Evolutionary conservation across 2,888 invertebrate genomes (phyloP), one percentile per base, ranked within the genome.

Genomic region (Pherbina coryleti): DNA sequence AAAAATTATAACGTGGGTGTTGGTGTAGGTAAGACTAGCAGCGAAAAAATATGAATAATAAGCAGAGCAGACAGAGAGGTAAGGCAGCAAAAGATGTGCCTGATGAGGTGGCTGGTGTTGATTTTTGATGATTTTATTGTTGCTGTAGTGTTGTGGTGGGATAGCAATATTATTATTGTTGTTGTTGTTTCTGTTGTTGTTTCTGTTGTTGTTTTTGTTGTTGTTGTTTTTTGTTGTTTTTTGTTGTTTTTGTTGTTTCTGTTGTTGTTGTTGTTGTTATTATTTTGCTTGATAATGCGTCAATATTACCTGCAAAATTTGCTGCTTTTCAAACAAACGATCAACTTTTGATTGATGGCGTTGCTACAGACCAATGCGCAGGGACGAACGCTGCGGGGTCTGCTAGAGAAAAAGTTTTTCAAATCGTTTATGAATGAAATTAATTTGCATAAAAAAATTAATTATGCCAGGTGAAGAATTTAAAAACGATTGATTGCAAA

Each of bases 341-440:
- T 66, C 28, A 66, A 64, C 64, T 74, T 74, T 74, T 74, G 74
- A 74, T 74, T 66, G 74, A 74, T 74, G 72, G 34, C 37, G 44
- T 44, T 44, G 14, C 44, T 11, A 7, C 11, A 44, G 44, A 44
- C 44, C 11, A 44, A 11, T 44, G 44, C 1, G 3, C 44, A 44
- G 44, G 1, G 44, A 7, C 8, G 37, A n/a, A 11, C 14, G 44
- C 44, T 44, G 7, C 4, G 11, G 44, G 44, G 2, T 44, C 11
- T 14, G 2, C 2, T 11, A 44, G 44, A 44, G 3, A 14, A 44
- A 44, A 44, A 44, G 44, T 44, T 44, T 44, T 7, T 11, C 44
- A 11, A 44, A 44, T 44, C n/a, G 31, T 64, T 64, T 64, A 31
- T 49, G 51, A 71, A 34, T 71, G 31, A 55, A 71, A 55, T 31